Evolutionary conservation across 2,113 vertebrate species (phyloP), one percentile per base, ranked within the genome.

Genomic region (Sinocyclocheilus grahami): DNA sequence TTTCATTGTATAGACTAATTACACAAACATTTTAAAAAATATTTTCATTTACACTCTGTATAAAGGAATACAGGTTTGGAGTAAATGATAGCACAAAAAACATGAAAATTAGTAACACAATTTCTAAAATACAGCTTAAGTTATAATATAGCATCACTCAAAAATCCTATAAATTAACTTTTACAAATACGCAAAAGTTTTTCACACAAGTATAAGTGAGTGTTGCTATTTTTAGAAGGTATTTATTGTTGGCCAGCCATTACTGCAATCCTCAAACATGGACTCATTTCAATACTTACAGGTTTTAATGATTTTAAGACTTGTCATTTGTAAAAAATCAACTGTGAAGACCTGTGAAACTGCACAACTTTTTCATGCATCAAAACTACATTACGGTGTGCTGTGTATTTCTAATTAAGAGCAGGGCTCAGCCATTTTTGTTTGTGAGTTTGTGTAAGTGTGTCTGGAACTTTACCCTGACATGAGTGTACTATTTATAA

Each of bases 371-470:
- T 62, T 42, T 67, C 63, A 74, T 39, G 58, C 58, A 4, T 77
- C 22, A 78, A 78, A 63, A 79, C 39, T 65, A 63, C 39, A 79
- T 62, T 65, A 81, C 3, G 30, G 79, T 81, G 79, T 81, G 79
- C 60, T 16, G 65, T 75, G 65, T 55, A 74, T 83, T 87, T 88
- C n/a, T 83, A 55, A 60, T 80, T 76, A 65, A 14, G 9, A 84
- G 65, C 42, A 81, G 89, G 87, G 87, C 89, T 90, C 88, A 85
- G 86, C 82, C 86, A 78, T 75, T 11, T 84, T 18, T 39, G 27
- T 83, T 75, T 78, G 86, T 48, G 65, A 69, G 78, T 82, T 53
- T 76, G 75, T 85, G 69, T 86, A 77, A 75, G 84, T 83, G 71
- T 80, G 62, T 85, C 48, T 86, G 63, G 65, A 86, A 78, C 71